These are phyloP conservation scores for Anser cygnoides DNA, from an alignment of 2,113 vertebrate species.

Conservation along the genomic window DNA sequence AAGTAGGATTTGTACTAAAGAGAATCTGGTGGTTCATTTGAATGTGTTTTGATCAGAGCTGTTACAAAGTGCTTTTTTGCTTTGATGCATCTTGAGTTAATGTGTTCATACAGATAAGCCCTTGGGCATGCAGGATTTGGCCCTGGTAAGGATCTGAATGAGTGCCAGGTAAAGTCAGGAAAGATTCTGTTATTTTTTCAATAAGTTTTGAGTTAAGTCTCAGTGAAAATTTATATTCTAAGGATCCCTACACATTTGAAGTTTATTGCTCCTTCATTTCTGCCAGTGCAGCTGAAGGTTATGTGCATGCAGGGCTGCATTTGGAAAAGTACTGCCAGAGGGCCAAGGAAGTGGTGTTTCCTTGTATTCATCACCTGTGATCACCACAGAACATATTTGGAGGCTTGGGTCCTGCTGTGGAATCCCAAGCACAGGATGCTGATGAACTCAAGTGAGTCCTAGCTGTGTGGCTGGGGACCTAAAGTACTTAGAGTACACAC, in stretches of 20 bases:
- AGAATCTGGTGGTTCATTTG: background rate
- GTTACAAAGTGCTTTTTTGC: background rate
- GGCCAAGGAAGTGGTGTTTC: background rate
- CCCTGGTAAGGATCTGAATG: background rate
- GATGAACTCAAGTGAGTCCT: background rate
- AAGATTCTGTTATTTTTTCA: background rate
- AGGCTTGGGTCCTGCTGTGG: background rate
- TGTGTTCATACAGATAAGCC: background rate
- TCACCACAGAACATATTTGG: background rate
- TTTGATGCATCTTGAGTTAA: constrained; percentile 1
- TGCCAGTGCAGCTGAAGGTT: background rate
- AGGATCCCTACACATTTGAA: background rate
- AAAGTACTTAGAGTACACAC: background rate
- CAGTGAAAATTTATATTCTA: background rate
- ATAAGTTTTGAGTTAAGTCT: background rate
- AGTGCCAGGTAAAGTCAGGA: background rate
- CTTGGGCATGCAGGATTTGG: background rate
- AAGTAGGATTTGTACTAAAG: constrained; percentile 7
- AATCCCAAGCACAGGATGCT: background rate
- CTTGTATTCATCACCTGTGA: background rate
- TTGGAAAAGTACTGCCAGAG: background rate
- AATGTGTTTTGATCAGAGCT: background rate
- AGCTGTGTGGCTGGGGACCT: background rate
- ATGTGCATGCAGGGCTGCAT: background rate
- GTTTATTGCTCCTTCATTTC: background rate